Evolutionary conservation across 2,113 vertebrate species (phyloP).

Genomic region (Pagrus major): DNA sequence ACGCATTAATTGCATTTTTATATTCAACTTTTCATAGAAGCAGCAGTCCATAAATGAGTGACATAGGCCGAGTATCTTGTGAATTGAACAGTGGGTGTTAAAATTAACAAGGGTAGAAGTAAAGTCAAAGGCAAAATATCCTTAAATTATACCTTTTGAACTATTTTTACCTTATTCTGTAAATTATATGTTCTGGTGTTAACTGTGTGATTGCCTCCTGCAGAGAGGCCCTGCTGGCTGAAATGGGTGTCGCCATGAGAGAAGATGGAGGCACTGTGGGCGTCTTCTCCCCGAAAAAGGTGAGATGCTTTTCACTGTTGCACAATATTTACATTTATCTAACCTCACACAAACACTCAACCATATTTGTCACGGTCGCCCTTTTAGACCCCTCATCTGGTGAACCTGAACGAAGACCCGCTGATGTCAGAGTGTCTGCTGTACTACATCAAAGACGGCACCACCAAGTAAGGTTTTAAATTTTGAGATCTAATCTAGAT

Average conservation of each 20-base stretch:
- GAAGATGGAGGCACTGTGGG: constrained; percentile 97
- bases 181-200: not conserved
- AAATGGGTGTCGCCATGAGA: constrained; percentile 99
- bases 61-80: too few species aligned
- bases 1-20: too few species aligned
- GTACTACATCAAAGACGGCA: constrained; percentile 98
- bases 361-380: not conserved
- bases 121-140: not conserved
- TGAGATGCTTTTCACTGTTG: constrained; percentile 59
- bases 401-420: constrained; percentile 97
- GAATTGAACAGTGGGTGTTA: not conserved
- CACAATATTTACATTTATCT: not conserved
- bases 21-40: too few species aligned
- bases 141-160: not conserved
- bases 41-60: too few species aligned
- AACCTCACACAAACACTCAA: not conserved
- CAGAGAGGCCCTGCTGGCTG: constrained; percentile 96
- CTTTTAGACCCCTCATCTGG: constrained; percentile 93
- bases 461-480: constrained; percentile 88
- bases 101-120: not conserved
- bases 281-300: constrained; percentile 99
- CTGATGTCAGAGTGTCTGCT: constrained; percentile 98
- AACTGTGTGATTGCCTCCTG: constrained; percentile 32
- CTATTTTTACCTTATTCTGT: not conserved
- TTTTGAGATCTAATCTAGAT: not conserved